Conservation (phyloP, 92 coral and sea anemone species). For the Micromussa lordhowensis region DNA sequence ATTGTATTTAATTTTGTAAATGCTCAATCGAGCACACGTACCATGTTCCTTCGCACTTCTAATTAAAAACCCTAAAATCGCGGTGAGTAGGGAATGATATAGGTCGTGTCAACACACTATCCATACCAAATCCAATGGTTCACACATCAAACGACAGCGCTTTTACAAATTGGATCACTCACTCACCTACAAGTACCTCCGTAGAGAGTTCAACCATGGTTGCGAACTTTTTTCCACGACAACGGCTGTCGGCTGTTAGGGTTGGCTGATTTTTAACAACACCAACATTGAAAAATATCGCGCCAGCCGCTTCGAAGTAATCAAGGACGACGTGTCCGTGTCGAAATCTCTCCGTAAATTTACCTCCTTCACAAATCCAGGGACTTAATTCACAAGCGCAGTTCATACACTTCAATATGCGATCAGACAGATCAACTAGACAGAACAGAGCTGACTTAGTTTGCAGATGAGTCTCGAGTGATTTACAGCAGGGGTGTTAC, state of each 20-base stretch:
- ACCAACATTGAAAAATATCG: not conserved
- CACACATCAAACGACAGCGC: not conserved
- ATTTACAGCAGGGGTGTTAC: not conserved
- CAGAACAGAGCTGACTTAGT: not conserved
- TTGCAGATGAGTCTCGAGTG: not conserved
- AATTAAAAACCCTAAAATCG: not conserved
- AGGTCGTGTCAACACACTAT: constrained; percentile 6
- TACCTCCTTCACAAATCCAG: not conserved
- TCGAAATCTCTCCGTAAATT: not conserved
- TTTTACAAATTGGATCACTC: not conserved
- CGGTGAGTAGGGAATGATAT: not conserved
- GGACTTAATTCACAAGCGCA: not conserved
- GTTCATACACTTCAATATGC: not conserved
- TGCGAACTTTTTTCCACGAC: not conserved
- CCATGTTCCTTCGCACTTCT: not conserved
- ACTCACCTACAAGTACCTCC: constrained; percentile 33
- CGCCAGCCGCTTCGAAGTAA: not conserved
- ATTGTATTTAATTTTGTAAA: not conserved
- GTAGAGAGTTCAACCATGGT: constrained; percentile 19
- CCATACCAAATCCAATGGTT: not conserved
- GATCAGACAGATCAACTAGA: not conserved
- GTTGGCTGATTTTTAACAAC: not conserved
- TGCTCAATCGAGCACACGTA: not conserved
- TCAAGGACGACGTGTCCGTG: not conserved
- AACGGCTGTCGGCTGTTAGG: not conserved